Percentiles rank a stretch among this genome's conserved stretches.
Conservation (phyloP, 2,797 vertebrate genomes). For the Clarias fuscus region DNA sequence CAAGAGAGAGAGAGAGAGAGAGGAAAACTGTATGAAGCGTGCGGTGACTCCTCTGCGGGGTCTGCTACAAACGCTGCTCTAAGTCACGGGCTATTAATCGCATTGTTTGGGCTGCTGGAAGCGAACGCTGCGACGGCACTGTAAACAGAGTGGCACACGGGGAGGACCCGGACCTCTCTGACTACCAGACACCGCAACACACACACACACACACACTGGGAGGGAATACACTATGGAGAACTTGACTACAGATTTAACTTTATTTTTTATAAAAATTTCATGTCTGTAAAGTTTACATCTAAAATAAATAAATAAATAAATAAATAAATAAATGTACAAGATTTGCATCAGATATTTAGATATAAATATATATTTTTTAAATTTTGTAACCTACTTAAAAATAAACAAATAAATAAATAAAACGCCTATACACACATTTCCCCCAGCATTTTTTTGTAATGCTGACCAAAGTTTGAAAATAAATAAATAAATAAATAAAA, state of each 20-base stretch:
- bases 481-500: no score
- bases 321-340: no score
- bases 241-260: background rate
- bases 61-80: conserved; percentile 73
- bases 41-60: conserved; percentile 60
- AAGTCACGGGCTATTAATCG: conserved; percentile 78
- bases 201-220: background rate
- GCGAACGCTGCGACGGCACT: conserved; percentile 62
- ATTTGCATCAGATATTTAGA: no score
- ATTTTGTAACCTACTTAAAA: no score
- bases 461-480: no score
- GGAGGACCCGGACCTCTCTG: conserved; percentile 66
- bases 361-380: no score
- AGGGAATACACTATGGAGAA: background rate
- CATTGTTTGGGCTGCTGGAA: conserved; percentile 71
- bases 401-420: no score
- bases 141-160: conserved; percentile 66
- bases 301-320: no score
- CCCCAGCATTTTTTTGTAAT: no score
- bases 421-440: no score
- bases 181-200: conserved; percentile 34
- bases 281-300: no score
- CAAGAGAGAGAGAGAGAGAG: conserved; percentile 41
- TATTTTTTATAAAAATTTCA: background rate
- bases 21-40: conserved; percentile 58